Conservation (phyloP, 2,113 vertebrate species). For the Cacatua alba region DNA sequence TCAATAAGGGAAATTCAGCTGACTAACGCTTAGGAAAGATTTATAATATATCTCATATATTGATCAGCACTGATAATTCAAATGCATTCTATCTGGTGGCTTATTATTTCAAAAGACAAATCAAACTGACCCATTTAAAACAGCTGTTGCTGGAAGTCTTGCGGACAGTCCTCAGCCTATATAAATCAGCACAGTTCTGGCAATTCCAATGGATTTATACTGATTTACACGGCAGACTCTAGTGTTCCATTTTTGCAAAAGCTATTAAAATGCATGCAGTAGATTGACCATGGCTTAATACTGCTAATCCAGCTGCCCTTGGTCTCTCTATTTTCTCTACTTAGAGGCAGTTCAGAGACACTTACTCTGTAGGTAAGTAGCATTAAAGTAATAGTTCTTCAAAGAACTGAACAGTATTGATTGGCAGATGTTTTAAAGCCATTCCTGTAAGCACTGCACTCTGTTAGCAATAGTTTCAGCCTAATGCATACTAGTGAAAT, state of each 20-base stretch:
- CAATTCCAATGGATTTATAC: neutral
- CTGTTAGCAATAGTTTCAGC: neutral
- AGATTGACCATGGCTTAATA: slow-evolving; percentile 9
- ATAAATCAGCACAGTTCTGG: slow-evolving; percentile 3
- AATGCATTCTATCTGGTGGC: neutral
- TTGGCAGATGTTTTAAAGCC: slow-evolving; percentile 17
- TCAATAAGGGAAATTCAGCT: neutral
- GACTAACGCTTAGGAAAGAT: neutral
- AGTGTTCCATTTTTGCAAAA: neutral
- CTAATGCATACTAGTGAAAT: neutral
- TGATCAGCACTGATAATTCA: neutral
- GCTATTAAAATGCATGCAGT: slow-evolving; percentile 25
- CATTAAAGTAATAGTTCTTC: slow-evolving; percentile 41
- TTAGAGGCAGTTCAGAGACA: neutral
- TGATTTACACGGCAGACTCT: neutral
- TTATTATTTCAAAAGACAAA: no score
- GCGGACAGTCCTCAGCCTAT: neutral
- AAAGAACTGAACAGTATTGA: slow-evolving; percentile 35
- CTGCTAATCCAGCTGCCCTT: slow-evolving; percentile 16
- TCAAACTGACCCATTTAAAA: neutral
- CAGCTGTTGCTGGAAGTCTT: neutral
- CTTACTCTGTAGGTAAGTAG: slow-evolving; percentile 11
- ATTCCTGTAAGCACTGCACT: neutral
- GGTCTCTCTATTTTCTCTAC: neutral
- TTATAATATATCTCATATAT: neutral